Evolutionary conservation across 1,140 invertebrate genomes (phyloP).

Genomic region (Hestina assimilis): DNA sequence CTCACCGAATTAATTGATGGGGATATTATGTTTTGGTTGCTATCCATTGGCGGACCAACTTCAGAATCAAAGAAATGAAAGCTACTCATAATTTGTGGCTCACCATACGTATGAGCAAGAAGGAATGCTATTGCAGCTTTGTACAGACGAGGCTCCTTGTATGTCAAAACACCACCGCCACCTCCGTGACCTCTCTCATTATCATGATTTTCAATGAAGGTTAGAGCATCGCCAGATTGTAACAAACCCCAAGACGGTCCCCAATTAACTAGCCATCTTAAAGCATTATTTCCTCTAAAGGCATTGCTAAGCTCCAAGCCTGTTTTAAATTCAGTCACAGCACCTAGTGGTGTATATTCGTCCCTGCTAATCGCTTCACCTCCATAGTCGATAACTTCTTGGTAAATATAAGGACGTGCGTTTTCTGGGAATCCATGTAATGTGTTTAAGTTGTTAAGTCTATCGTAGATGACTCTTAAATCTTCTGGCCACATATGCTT

Average conservation of each 20-base stretch:
- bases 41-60: conserved; percentile 81
- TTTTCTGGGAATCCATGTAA: conserved; percentile 80
- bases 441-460: conserved; percentile 81
- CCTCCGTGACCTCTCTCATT: conserved; percentile 81
- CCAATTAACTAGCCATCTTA: conserved; percentile 76
- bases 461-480: conserved; percentile 80
- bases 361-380: conserved; percentile 82
- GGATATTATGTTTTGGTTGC: conserved; percentile 81
- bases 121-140: conserved; percentile 88
- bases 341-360: conserved; percentile 83
- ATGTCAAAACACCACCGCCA: conserved; percentile 80
- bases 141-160: conserved; percentile 80
- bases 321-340: conserved; percentile 86
- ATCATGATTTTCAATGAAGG: conserved; percentile 83
- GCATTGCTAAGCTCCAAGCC: conserved; percentile 64
- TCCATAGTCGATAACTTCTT: conserved; percentile 90
- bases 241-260: conserved; percentile 80
- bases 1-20: conserved; percentile 80
- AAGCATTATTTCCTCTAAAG: conserved; percentile 64
- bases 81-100: conserved; percentile 89
- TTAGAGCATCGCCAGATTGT: conserved; percentile 77
- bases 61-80: conserved; percentile 80
- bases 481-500: conserved; percentile 91
- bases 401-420: conserved; percentile 84
- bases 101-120: conserved; percentile 89